A percentile compares a stretch with the other conserved stretches of the same genome.
These are phyloP conservation scores for Grallaria varia DNA, from an alignment of 2,113 vertebrate species.

Conservation along the genomic window DNA sequence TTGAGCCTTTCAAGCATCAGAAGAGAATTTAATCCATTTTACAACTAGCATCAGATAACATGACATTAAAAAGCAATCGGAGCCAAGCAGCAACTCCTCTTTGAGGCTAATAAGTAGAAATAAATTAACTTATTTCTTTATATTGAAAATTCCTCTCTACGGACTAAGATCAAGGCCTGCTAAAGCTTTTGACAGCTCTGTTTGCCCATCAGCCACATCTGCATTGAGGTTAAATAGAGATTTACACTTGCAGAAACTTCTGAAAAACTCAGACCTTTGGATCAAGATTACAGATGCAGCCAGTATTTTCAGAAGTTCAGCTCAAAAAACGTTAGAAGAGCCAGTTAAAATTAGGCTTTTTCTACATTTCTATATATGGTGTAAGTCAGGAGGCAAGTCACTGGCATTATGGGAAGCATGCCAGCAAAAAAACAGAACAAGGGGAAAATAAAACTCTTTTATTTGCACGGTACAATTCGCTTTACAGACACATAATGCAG, in stretches of 20 bases:
- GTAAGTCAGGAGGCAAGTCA: not conserved
- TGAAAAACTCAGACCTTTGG: not conserved
- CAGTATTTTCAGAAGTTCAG: not conserved
- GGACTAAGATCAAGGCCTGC: not conserved
- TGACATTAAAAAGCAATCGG: not conserved
- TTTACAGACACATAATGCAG: not conserved
- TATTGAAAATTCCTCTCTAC: not conserved
- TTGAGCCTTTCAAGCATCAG: slow-evolving; percentile 25
- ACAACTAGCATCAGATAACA: slow-evolving; percentile 35
- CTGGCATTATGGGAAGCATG: not conserved
- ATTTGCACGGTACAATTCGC: not conserved
- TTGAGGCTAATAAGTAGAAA: slow-evolving; percentile 27
- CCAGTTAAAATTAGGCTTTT: not conserved
- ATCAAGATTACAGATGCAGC: not conserved
- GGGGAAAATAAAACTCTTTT: not conserved
- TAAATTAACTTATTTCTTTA: slow-evolving; percentile 50
- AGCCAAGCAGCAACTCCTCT: slow-evolving; percentile 25
- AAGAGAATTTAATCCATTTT: slow-evolving; percentile 46
- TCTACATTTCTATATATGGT: not conserved
- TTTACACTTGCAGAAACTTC: not conserved
- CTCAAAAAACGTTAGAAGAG: not conserved
- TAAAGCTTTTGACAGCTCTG: not conserved
- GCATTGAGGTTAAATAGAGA: not conserved
- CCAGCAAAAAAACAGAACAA: not conserved
- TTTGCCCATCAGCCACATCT: not conserved